These are phyloP conservation scores for Ursus arctos DNA, from an alignment of 2,113 vertebrate species.

Conservation along the genomic window DNA sequence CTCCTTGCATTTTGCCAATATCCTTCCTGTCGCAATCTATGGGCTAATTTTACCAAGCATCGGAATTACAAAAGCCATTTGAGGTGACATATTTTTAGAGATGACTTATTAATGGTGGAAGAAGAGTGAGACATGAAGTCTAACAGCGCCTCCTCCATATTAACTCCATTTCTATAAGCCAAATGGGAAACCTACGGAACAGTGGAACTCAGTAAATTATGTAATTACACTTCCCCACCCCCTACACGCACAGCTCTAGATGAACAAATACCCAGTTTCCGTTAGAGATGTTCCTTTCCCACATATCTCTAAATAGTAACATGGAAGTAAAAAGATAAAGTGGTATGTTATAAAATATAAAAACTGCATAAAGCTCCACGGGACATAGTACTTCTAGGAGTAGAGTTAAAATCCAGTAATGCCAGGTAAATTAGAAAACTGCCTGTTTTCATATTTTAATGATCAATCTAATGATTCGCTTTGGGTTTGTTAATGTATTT, in stretches of 20 bases:
- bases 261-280: constrained; percentile 27
- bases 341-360: not conserved
- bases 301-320: not conserved
- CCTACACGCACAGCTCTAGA: not conserved
- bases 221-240: not conserved
- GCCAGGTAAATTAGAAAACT: not conserved
- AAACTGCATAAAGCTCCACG: not conserved
- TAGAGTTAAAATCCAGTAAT: not conserved
- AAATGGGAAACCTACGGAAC: not conserved
- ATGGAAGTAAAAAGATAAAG: not conserved
- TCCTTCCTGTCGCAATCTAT: not conserved
- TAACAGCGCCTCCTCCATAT: not conserved
- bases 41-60: not conserved
- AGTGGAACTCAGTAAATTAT: not conserved
- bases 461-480: not conserved
- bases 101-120: not conserved
- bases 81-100: constrained; percentile 1
- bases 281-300: constrained; percentile 34
- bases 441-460: not conserved
- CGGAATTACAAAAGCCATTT: not conserved
- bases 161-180: not conserved
- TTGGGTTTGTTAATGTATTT: not conserved
- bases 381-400: not conserved
- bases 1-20: not conserved
- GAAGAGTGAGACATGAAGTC: not conserved